Evolutionary conservation across 2,888 invertebrate species (phyloP).

Genomic region (Galerucella pusilla): DNA sequence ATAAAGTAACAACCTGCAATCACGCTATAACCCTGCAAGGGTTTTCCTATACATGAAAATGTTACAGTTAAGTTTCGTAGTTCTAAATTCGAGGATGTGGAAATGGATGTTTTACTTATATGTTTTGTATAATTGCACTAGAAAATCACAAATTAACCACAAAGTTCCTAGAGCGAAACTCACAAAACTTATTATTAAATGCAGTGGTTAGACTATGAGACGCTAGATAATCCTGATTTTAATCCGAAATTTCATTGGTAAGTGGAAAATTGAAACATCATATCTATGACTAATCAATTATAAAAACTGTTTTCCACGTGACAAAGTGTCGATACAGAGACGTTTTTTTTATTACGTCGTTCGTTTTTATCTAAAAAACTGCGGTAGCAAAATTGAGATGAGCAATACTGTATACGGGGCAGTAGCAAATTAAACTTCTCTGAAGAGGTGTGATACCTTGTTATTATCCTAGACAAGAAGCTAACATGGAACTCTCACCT

Average conservation of each 20-base stretch:
- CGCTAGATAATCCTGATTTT: background rate
- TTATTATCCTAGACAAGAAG: too few relatives aligned
- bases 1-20: background rate
- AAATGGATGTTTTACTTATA: background rate
- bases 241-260: background rate
- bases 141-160: slow-evolving; percentile 12
- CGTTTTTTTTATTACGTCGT: too few relatives aligned
- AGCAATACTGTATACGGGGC: too few relatives aligned
- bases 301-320: too few relatives aligned
- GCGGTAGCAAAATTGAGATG: too few relatives aligned
- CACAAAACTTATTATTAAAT: slow-evolving; percentile 9
- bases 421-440: too few relatives aligned
- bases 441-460: too few relatives aligned
- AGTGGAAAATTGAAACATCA: background rate
- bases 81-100: slow-evolving; percentile 14
- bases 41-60: background rate
- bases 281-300: background rate
- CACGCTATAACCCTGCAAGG: background rate
- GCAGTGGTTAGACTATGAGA: background rate
- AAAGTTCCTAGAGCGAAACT: slow-evolving; percentile 3
- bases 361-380: too few relatives aligned
- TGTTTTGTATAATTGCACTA: slow-evolving; percentile 10
- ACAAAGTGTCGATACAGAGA: too few relatives aligned
- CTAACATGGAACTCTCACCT: too few relatives aligned
- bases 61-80: background rate